Conservation (phyloP, 2,888 invertebrate species). For the Julus scanicus region DNA sequence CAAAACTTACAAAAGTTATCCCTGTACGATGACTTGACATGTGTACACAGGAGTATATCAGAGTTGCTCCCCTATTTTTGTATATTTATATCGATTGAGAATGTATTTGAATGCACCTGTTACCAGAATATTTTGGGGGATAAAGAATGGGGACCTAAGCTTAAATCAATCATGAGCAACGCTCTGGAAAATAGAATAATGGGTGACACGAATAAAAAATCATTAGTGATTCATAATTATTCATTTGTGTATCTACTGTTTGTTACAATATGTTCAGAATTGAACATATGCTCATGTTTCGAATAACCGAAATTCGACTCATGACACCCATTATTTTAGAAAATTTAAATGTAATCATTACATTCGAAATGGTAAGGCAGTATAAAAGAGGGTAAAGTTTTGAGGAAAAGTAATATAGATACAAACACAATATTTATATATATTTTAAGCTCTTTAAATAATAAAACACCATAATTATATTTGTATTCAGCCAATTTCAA, state of each 20-base stretch:
- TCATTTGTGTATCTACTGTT: too few relatives aligned
- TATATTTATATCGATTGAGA: background rate
- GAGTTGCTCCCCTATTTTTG: background rate
- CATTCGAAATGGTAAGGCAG: too few relatives aligned
- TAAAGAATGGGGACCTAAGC: background rate
- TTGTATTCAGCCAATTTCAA: conserved; percentile 41
- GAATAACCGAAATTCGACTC: too few relatives aligned
- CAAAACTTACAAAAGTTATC: background rate
- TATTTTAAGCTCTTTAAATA: background rate
- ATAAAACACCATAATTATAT: background rate
- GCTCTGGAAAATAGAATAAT: too few relatives aligned
- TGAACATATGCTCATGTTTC: too few relatives aligned
- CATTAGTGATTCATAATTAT: background rate
- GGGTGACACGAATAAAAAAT: background rate
- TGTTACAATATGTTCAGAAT: too few relatives aligned
- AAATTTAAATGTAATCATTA: too few relatives aligned
- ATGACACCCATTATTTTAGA: too few relatives aligned
- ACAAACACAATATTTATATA: background rate
- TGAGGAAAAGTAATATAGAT: background rate
- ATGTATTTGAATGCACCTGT: background rate
- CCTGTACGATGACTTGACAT: background rate
- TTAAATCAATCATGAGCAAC: background rate
- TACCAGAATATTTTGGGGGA: background rate
- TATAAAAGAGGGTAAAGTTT: background rate
- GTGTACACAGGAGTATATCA: background rate